Evolutionary conservation across 2,797 vertebrate species (phyloP).

Genomic region (Protosalanx chinensis): DNA sequence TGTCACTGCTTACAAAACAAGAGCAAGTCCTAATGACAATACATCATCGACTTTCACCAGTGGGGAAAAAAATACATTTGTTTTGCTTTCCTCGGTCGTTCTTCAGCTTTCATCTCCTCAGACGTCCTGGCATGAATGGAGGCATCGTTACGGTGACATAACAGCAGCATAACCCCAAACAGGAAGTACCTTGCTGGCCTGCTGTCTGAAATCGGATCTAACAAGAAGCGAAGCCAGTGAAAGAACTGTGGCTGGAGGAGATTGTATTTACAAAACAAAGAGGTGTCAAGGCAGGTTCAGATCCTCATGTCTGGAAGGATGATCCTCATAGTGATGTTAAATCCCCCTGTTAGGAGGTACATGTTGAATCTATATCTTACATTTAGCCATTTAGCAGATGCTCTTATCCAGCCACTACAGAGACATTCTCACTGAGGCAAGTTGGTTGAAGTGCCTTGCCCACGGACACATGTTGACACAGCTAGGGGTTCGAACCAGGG

Average conservation of each 20-base stretch:
- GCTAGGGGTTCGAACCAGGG: no score
- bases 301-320: conserved; percentile 34
- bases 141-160: neutral
- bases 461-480: no score
- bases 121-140: conserved; percentile 7
- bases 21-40: conserved; percentile 40
- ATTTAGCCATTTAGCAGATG: no score
- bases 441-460: no score
- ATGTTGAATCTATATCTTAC: no score
- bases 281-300: conserved; percentile 43
- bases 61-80: conserved; percentile 34
- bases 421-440: no score
- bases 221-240: conserved; percentile 45
- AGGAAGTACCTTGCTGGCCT: neutral
- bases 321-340: conserved; percentile 8
- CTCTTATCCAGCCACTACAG: no score
- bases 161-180: neutral
- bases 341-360: no score
- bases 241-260: conserved; percentile 23
- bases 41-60: conserved; percentile 29
- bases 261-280: conserved; percentile 59
- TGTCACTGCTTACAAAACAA: conserved; percentile 56
- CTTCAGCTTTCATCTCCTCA: conserved; percentile 24
- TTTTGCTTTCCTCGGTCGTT: conserved; percentile 56
- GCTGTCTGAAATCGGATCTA: neutral